phyloP scores from a whole-genome alignment of 2,797 vertebrate species.

The Enteromius viviparus region DNA sequence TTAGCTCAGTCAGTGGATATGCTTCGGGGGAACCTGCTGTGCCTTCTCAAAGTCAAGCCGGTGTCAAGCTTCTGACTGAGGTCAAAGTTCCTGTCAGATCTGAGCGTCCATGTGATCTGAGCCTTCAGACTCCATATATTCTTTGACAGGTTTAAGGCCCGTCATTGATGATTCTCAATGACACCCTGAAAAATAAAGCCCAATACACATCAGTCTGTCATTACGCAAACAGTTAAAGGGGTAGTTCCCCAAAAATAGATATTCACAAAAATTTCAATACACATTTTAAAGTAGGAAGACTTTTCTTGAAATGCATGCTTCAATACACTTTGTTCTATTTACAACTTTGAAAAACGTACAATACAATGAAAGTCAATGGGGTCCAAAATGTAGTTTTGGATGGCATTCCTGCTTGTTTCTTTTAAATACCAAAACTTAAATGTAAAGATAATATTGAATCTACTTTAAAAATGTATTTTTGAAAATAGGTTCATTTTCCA shows the following conservation, averaged over 20 bases:
- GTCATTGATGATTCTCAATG: conserved; percentile 19
- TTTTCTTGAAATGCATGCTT: background rate
- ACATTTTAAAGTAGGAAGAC: too few relatives aligned
- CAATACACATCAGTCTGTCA: background rate
- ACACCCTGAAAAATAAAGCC: conserved; percentile 12
- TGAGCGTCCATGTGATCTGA: conserved; percentile 40
- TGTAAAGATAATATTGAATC: background rate
- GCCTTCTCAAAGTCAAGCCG: conserved; percentile 48
- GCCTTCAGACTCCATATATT: conserved; percentile 17
- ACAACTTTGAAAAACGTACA: background rate
- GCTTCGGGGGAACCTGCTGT: conserved; percentile 10
- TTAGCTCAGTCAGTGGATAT: conserved; percentile 34
- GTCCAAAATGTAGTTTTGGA: background rate
- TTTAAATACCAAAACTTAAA: background rate
- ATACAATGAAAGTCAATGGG: background rate
- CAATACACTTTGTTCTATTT: too few relatives aligned
- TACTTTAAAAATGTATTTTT: background rate
- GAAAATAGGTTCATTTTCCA: too few relatives aligned
- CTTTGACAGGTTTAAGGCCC: conserved; percentile 5
- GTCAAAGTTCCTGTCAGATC: conserved; percentile 48
- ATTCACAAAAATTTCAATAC: background rate
- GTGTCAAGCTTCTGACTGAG: conserved; percentile 33
- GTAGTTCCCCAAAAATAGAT: background rate
- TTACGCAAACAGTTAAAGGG: background rate
- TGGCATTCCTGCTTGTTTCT: background rate